These are phyloP conservation scores for Ophthalmolycus amberensis DNA, from an alignment of 2,113 vertebrate species.

Conservation along the genomic window DNA sequence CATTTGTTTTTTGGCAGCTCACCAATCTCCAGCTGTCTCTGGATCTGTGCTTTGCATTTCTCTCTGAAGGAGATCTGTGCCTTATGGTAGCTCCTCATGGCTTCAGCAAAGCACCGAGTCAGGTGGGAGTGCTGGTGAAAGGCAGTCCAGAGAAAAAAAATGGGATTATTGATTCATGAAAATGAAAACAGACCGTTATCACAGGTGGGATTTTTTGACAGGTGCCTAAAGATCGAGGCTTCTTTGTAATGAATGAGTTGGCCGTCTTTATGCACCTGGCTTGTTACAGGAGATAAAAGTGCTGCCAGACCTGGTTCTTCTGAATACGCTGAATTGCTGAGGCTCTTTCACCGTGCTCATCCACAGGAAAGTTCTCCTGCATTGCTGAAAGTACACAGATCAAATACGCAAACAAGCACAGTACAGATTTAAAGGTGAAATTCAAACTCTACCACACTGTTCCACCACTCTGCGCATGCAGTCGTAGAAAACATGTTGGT, in stretches of 20 bases:
- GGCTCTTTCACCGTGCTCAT: constrained; percentile 73
- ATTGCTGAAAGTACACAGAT: constrained; percentile 81
- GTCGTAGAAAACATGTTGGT: background rate
- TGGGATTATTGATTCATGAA: background rate
- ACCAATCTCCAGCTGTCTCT: constrained; percentile 95
- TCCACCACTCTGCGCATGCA: background rate
- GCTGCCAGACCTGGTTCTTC: constrained; percentile 87
- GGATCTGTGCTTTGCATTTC: constrained; percentile 91
- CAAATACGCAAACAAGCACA: background rate
- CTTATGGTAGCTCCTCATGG: constrained; percentile 89
- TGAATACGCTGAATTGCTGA: constrained; percentile 90
- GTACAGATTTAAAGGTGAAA: background rate
- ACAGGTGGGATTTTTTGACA: background rate
- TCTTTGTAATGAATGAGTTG: constrained; percentile 1
- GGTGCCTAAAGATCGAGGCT: background rate
- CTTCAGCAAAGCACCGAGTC: constrained; percentile 90
- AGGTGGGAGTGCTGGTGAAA: constrained; percentile 87
- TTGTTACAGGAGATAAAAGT: background rate
- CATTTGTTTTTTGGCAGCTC: constrained; percentile 71
- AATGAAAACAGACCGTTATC: background rate
- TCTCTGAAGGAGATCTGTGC: constrained; percentile 90
- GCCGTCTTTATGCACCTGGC: background rate
- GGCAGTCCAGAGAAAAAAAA: background rate
- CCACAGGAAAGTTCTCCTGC: constrained; percentile 82
- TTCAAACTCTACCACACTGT: background rate